Evolutionary conservation across 2,797 vertebrate species (phyloP).

Genomic region (Crenuchus spilurus): DNA sequence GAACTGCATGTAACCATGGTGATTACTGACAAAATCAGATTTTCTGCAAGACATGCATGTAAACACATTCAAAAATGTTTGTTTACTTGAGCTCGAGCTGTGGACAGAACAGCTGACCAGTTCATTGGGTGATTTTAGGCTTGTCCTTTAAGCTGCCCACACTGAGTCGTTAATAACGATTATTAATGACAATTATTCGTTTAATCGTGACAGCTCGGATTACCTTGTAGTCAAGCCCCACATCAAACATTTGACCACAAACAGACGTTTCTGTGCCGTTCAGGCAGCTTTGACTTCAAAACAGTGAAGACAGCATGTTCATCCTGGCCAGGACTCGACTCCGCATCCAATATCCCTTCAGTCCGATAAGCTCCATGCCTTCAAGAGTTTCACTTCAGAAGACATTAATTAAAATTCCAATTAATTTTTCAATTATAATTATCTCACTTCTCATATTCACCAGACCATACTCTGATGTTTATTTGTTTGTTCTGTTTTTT

Average conservation of each 20-base stretch:
- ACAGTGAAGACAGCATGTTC: not conserved
- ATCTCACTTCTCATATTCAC: conserved; percentile 54
- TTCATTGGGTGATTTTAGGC: no score
- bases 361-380: conserved; percentile 44
- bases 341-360: conserved; percentile 10
- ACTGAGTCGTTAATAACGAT: no score
- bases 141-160: no score
- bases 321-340: not conserved
- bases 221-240: no score
- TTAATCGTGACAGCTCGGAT: no score
- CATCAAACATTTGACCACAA: not conserved
- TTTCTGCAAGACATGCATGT: no score
- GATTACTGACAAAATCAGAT: no score
- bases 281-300: not conserved
- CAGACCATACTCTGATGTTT: conserved; percentile 59
- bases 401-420: conserved; percentile 59
- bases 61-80: no score
- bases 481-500: conserved; percentile 54
- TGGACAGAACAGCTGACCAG: no score
- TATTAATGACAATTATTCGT: no score
- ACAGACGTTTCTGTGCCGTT: not conserved
- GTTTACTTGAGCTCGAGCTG: no score
- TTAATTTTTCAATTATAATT: conserved; percentile 67
- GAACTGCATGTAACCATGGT: no score
- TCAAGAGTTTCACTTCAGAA: conserved; percentile 57